These are phyloP conservation scores for Scaeva pyrastri DNA, from an alignment of 2,888 invertebrate species.

Conservation along the genomic window DNA sequence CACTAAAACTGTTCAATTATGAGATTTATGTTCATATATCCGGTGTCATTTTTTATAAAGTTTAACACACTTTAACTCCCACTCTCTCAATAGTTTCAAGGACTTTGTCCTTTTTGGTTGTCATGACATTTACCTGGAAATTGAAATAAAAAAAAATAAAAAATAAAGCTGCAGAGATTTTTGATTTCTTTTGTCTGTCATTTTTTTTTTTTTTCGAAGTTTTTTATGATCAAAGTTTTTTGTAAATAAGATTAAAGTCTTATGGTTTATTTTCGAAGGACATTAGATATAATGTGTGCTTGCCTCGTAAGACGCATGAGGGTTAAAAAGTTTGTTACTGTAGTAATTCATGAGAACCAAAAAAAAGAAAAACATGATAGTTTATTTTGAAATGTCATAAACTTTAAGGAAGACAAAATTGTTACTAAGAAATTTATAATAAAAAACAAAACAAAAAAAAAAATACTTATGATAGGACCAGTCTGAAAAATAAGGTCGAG, in stretches of 20 bases:
- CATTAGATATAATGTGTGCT: not conserved
- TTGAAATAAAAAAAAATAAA: conserved; percentile 11
- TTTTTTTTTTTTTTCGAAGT: conserved; percentile 27
- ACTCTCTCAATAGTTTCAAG: not conserved
- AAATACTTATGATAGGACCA: no score
- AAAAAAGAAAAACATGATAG: no score
- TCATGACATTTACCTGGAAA: conserved; percentile 53
- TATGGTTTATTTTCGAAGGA: conserved; percentile 21
- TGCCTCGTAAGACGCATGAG: no score
- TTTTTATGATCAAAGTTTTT: conserved; percentile 55
- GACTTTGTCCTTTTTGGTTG: conserved; percentile 11
- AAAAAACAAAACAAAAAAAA: no score
- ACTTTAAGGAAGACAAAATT: no score
- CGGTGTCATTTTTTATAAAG: conserved; percentile 5
- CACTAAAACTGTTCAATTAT: conserved; percentile 57
- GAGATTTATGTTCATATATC: conserved; percentile 57
- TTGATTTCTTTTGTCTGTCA: not conserved
- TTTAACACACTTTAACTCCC: conserved; percentile 48
- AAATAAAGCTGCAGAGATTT: conserved; percentile 21
- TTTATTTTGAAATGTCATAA: no score
- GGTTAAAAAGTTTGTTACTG: no score
- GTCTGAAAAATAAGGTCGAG: no score
- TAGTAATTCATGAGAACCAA: no score
- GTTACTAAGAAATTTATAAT: no score
- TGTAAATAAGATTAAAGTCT: conserved; percentile 58